Conservation (phyloP, 2,888 invertebrate genomes). For the Anagyrus pseudococci region DNA sequence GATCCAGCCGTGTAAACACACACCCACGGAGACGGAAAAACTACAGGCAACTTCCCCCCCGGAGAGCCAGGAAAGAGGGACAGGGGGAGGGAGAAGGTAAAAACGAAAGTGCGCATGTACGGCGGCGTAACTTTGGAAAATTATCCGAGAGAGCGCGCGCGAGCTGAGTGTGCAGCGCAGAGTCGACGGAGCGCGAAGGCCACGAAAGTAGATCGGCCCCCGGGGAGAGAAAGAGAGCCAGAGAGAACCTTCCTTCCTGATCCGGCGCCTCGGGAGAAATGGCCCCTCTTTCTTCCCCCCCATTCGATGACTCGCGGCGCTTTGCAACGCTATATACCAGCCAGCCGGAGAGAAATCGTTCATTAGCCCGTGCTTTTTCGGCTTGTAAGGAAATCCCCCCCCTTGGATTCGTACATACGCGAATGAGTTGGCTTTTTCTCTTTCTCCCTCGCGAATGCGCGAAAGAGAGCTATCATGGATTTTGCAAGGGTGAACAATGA, state of each 20-base stretch:
- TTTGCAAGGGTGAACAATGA: constrained; percentile 13
- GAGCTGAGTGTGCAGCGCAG: neutral
- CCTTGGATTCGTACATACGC: too few species aligned
- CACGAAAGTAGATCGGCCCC: constrained; percentile 51
- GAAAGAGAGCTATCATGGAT: neutral
- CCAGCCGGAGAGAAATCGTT: constrained; percentile 16
- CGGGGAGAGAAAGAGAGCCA: too few species aligned
- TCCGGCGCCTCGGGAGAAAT: constrained; percentile 40
- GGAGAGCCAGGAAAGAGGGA: too few species aligned
- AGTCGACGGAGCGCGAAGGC: constrained; percentile 49
- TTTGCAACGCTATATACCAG: too few species aligned
- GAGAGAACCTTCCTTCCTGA: constrained; percentile 45
- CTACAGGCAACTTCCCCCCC: too few species aligned
- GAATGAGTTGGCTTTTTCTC: constrained; percentile 14
- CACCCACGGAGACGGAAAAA: constrained; percentile 8
- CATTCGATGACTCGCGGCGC: too few species aligned
- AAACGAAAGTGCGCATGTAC: constrained; percentile 32
- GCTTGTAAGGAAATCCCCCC: constrained; percentile 24
- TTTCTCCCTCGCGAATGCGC: neutral
- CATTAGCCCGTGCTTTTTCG: constrained; percentile 17
- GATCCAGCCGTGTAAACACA: neutral
- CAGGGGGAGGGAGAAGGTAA: too few species aligned
- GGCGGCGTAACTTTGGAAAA: neutral
- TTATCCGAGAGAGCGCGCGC: neutral
- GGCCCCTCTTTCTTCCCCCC: neutral